Evolutionary conservation across 2,888 invertebrate genomes (phyloP).

Genomic region (Athalia circularis): DNA sequence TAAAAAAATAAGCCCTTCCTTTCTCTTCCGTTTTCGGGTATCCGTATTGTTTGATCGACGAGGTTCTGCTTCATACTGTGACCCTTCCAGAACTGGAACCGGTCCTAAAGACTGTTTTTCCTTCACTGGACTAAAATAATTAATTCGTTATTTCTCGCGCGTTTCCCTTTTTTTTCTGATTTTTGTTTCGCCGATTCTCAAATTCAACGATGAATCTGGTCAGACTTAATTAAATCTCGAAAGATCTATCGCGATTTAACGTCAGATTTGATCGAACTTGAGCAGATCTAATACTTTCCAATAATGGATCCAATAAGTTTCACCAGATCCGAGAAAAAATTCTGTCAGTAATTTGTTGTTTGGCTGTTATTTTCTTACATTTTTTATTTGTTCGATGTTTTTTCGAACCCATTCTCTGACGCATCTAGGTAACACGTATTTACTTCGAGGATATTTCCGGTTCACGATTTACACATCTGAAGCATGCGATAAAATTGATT

Average conservation of each 20-base stretch:
- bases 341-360: constrained; percentile 12
- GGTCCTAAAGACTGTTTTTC: constrained; percentile 13
- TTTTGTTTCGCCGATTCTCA: not conserved
- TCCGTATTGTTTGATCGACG: constrained; percentile 37
- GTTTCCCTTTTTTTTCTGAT: too few relatives aligned
- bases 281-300: constrained; percentile 4
- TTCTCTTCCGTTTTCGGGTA: constrained; percentile 7
- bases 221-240: not conserved
- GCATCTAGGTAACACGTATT: too few relatives aligned
- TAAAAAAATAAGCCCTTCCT: not conserved
- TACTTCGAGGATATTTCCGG: too few relatives aligned
- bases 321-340: not conserved
- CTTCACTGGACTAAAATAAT: constrained; percentile 31
- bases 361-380: not conserved
- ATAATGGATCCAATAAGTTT: not conserved
- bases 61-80: constrained; percentile 19
- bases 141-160: constrained; percentile 6
- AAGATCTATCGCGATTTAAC: not conserved
- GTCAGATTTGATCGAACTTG: constrained; percentile 23
- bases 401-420: not conserved
- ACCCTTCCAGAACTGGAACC: constrained; percentile 9
- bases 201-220: too few relatives aligned
- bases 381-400: not conserved
- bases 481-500: too few relatives aligned
- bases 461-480: too few relatives aligned